Conservation (phyloP, 2,888 invertebrate species). For the Odontothrips loti region DNA sequence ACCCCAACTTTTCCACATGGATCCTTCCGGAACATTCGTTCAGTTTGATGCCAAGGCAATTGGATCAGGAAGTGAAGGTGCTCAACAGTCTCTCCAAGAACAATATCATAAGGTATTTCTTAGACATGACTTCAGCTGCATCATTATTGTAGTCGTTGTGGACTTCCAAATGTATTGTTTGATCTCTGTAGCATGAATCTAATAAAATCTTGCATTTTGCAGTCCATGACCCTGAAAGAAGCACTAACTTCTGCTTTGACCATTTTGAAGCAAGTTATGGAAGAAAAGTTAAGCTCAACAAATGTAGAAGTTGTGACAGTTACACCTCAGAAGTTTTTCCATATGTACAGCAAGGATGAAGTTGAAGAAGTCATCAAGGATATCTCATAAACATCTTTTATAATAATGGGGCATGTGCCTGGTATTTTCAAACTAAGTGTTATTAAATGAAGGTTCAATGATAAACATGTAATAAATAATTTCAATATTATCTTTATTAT, state of each 20-base stretch:
- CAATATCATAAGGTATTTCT: constrained; percentile 54
- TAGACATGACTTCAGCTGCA: background rate
- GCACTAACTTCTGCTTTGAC: constrained; percentile 86
- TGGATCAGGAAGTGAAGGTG: constrained; percentile 98
- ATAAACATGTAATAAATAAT: constrained; percentile 1
- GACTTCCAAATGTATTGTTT: background rate
- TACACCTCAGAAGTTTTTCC: constrained; percentile 75
- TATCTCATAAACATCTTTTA: background rate
- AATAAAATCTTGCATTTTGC: constrained; percentile 41
- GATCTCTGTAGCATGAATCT: too few species aligned
- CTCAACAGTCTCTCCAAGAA: constrained; percentile 87
- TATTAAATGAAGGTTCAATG: background rate
- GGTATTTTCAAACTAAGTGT: background rate
- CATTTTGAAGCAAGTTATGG: constrained; percentile 99
- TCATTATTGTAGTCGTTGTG: background rate
- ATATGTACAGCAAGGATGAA: constrained; percentile 86
- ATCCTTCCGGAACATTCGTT: constrained; percentile 97
- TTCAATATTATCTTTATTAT: background rate
- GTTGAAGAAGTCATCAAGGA: constrained; percentile 67
- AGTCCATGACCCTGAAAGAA: constrained; percentile 90
- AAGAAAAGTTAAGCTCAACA: constrained; percentile 93
- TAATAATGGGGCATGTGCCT: background rate
- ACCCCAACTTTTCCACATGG: constrained; percentile 95
- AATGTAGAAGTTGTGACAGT: constrained; percentile 97
- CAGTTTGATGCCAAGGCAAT: constrained; percentile 98